phyloP scores from a whole-genome alignment of 2,797 vertebrate genomes.

The Falco peregrinus region DNA sequence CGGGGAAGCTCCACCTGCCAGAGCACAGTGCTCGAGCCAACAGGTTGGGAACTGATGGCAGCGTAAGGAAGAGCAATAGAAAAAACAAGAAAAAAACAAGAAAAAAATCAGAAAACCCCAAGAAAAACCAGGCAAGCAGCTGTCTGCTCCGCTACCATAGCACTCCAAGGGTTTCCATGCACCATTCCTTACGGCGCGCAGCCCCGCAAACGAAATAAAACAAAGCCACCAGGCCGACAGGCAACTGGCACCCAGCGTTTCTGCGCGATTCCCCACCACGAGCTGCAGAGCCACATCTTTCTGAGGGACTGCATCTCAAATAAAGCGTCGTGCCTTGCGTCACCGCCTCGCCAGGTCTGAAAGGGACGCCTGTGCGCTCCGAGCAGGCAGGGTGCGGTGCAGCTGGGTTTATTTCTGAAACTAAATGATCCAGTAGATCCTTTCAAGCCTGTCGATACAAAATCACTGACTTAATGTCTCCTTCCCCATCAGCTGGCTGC shows the following conservation, averaged over 20 bases:
- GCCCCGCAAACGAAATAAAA: not conserved
- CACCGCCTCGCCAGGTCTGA: not conserved
- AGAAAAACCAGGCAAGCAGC: not conserved
- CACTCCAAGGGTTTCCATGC: not conserved
- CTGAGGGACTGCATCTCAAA: not conserved
- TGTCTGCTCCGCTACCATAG: rapidly evolving
- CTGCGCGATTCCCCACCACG: not conserved
- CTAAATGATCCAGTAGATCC: not conserved
- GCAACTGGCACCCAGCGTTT: rapidly evolving
- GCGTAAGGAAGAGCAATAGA: not conserved
- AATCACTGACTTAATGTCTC: not conserved
- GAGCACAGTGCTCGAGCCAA: not conserved
- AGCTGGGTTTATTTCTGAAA: not conserved
- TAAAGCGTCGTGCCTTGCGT: rapidly evolving
- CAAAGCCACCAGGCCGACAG: not conserved
- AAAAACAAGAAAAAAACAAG: no score
- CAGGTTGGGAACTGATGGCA: not conserved
- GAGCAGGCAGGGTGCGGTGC: not conserved
- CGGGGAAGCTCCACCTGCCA: not conserved
- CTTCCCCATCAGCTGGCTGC: not conserved
- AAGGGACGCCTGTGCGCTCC: not conserved
- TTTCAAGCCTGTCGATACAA: not conserved
- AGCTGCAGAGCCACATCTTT: not conserved
- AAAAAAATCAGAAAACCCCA: no score
- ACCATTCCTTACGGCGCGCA: rapidly evolving